These are phyloP conservation scores for Sciurus carolinensis DNA, from an alignment of 2,797 vertebrate genomes.

Conservation along the genomic window DNA sequence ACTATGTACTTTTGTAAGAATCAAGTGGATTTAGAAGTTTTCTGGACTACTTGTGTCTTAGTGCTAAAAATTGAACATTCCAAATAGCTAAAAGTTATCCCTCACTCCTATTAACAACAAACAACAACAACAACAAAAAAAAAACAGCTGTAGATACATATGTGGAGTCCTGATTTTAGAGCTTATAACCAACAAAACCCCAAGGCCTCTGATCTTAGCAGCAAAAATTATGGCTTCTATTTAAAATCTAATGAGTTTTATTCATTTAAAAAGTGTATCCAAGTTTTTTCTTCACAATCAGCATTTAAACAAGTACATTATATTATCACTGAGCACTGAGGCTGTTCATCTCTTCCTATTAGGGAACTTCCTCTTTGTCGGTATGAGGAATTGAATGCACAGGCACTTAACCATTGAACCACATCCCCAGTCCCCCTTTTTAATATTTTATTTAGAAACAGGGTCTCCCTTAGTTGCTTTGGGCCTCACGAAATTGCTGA, in stretches of 20 bases:
- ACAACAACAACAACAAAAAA: not conserved
- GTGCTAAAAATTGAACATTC: not conserved
- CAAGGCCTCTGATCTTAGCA: not conserved
- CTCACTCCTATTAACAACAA: not conserved
- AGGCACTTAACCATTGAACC: too few species aligned
- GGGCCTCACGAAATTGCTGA: too few species aligned
- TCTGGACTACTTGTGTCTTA: not conserved
- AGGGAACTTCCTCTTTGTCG: not conserved
- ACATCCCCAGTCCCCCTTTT: too few species aligned
- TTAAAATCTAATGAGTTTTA: conserved; percentile 55
- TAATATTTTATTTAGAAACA: too few species aligned
- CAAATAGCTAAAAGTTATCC: not conserved
- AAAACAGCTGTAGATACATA: not conserved
- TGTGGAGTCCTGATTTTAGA: conserved; percentile 27
- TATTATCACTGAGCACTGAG: not conserved
- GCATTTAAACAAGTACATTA: not conserved
- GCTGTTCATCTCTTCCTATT: conserved; percentile 16
- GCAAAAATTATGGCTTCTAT: not conserved
- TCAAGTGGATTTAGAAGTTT: not conserved
- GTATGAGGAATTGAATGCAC: too few species aligned
- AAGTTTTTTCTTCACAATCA: conserved; percentile 9
- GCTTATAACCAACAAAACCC: not conserved
- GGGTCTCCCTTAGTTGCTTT: too few species aligned
- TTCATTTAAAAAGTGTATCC: conserved; percentile 3
- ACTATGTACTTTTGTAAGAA: conserved; percentile 4